Conservation (phyloP, 2,797 vertebrate genomes). For the Buceros bicornis region DNA sequence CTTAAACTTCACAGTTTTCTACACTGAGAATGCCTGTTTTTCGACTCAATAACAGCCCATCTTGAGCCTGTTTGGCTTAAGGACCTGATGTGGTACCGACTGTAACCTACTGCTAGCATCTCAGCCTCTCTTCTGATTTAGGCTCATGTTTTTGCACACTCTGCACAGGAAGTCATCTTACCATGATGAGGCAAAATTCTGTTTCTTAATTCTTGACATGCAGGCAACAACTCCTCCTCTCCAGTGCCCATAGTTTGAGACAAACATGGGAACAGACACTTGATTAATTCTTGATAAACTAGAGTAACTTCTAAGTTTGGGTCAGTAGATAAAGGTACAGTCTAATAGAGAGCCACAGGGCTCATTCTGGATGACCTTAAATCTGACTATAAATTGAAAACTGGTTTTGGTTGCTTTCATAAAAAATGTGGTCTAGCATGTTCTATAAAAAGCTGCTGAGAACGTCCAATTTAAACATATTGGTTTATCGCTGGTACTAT, state of each 20-base stretch:
- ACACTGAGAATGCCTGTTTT: not conserved
- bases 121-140: not conserved
- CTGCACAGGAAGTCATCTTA: not conserved
- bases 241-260: not conserved
- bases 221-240: not conserved
- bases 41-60: not conserved
- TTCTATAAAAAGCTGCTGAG: not conserved
- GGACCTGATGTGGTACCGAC: not conserved
- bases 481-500: not conserved
- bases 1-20: not conserved
- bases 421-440: not conserved
- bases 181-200: not conserved
- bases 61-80: not conserved
- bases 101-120: not conserved
- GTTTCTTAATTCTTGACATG: not conserved
- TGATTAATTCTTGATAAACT: not conserved
- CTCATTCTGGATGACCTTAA: not conserved
- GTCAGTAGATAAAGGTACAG: not conserved
- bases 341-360: not conserved
- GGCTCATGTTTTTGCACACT: not conserved
- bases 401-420: not conserved
- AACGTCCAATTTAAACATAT: not conserved
- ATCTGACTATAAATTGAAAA: not conserved
- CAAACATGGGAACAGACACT: not conserved
- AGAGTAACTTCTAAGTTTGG: not conserved